Evolutionary conservation across 2,797 vertebrate genomes (phyloP).

Genomic region (Bradypus variegatus): DNA sequence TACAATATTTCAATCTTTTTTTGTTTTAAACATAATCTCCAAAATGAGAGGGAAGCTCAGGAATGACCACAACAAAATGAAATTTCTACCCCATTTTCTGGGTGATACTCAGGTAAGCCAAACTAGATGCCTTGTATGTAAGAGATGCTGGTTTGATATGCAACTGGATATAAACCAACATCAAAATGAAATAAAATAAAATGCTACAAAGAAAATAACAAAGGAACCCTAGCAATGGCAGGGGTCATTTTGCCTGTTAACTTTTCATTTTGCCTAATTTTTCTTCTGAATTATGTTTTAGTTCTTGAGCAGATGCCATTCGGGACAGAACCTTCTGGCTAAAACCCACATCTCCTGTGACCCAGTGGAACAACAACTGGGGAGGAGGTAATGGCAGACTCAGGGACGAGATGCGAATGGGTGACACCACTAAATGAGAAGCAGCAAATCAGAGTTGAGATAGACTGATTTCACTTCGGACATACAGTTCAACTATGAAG

Average conservation of each 20-base stretch:
- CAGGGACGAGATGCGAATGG: conserved; percentile 43
- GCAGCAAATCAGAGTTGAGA: conserved; percentile 52
- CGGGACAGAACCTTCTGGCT: conserved; percentile 24
- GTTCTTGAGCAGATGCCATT: not conserved
- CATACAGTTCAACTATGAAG: conserved; percentile 44
- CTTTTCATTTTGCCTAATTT: conserved; percentile 50
- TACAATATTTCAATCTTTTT: not conserved
- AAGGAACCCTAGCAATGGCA: conserved; percentile 10
- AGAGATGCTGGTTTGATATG: conserved; percentile 41
- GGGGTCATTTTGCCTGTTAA: conserved; percentile 59
- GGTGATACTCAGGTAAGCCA: conserved; percentile 34
- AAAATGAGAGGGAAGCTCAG: conserved; percentile 1
- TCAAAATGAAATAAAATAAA: conserved; percentile 20
- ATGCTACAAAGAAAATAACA: conserved; percentile 17
- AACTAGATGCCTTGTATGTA: conserved; percentile 17
- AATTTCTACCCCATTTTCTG: conserved; percentile 1
- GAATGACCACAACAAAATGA: not conserved
- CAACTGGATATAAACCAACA: conserved; percentile 47
- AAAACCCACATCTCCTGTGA: conserved; percentile 60
- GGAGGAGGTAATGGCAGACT: conserved; percentile 24
- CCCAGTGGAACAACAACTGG: not conserved
- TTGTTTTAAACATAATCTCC: not conserved
- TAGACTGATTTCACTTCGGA: conserved; percentile 49
- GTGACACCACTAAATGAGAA: conserved; percentile 2
- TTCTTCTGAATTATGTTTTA: conserved; percentile 1